Percentiles rank a stretch among this genome's conserved stretches.
Conservation (phyloP, 2,113 vertebrate species). For the Dasyornis broadbenti region DNA sequence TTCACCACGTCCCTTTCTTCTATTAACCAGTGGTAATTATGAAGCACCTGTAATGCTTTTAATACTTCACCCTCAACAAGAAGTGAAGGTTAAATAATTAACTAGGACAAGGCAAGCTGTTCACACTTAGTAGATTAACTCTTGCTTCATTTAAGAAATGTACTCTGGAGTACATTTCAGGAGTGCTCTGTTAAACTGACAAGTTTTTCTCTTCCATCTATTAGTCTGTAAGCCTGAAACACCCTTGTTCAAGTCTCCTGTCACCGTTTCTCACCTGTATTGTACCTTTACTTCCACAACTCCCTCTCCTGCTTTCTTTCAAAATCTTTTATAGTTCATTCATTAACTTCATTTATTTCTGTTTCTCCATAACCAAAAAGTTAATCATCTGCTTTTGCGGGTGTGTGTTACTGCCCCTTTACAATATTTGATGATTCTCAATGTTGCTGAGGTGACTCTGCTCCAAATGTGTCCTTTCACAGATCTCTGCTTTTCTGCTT, state of each 20-base stretch:
- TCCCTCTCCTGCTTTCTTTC: not conserved
- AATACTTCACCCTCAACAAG: slow-evolving; percentile 11
- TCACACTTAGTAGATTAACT: slow-evolving; percentile 39
- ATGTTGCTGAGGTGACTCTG: not conserved
- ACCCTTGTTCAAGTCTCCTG: not conserved
- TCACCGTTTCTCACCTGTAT: not conserved
- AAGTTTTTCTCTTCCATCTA: not conserved
- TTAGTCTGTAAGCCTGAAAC: not conserved
- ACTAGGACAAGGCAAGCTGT: slow-evolving; percentile 46
- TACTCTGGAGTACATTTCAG: too few relatives aligned
- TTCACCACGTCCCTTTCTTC: slow-evolving; percentile 19
- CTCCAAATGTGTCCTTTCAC: not conserved
- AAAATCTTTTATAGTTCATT: not conserved
- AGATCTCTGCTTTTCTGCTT: not conserved
- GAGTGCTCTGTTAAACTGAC: not conserved
- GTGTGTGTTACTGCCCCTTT: not conserved
- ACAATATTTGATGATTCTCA: not conserved
- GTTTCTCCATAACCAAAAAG: not conserved
- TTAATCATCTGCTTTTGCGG: not conserved
- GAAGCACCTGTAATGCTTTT: slow-evolving; percentile 15
- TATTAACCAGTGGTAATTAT: slow-evolving; percentile 48
- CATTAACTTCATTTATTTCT: slow-evolving; percentile 18
- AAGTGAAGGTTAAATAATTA: slow-evolving; percentile 63
- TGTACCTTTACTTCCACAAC: not conserved
- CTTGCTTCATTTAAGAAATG: slow-evolving; percentile 13